Conservation (phyloP, 2,113 vertebrate species). For the Xenotilapia longispinis region DNA sequence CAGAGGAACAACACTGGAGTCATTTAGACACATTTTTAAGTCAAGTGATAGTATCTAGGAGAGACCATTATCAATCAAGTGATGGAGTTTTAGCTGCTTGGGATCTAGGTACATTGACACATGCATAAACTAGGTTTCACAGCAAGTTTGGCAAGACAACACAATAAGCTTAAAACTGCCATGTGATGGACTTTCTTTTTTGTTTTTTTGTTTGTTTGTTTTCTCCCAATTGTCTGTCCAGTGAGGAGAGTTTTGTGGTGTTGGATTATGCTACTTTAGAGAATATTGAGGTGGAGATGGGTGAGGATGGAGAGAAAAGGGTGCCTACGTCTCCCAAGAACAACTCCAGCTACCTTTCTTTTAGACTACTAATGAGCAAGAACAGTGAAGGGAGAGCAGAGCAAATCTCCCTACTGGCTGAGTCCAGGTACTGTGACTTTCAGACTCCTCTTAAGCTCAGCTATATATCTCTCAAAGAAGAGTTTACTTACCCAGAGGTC, state of each 20-base stretch:
- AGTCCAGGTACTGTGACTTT: conserved; percentile 72
- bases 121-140: background rate
- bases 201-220: background rate
- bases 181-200: background rate
- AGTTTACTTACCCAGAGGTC: background rate
- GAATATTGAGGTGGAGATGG: conserved; percentile 74
- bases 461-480: background rate
- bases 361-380: conserved; percentile 78
- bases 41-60: background rate
- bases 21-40: background rate
- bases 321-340: conserved; percentile 32
- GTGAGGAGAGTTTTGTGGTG: conserved; percentile 83
- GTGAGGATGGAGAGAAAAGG: conserved; percentile 53
- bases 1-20: conserved; percentile 27
- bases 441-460: background rate
- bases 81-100: background rate
- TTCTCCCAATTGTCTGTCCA: background rate
- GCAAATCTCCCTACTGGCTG: conserved; percentile 73
- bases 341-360: conserved; percentile 51
- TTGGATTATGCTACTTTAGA: conserved; percentile 84
- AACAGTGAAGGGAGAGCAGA: conserved; percentile 83
- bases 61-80: background rate
- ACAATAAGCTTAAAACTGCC: background rate
- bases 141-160: background rate
- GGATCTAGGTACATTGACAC: background rate